Evolutionary conservation across 1,140 invertebrate genomes (phyloP).

Genomic region (Drosophila parvula): DNA sequence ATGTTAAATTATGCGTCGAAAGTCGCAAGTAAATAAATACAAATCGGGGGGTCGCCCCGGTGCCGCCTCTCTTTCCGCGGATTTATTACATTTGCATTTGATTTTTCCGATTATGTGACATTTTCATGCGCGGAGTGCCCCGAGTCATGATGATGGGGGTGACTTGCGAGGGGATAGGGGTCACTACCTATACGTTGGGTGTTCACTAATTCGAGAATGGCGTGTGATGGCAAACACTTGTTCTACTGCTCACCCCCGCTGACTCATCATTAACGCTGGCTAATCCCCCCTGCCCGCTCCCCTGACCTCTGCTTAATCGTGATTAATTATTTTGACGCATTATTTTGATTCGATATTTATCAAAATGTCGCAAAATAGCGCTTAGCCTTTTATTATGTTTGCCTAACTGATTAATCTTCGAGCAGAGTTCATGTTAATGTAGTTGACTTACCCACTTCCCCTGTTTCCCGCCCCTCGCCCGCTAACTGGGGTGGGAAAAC

Average conservation of each 20-base stretch:
- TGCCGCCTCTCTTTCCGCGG: slow-evolving; percentile 50
- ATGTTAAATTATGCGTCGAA: slow-evolving; percentile 70
- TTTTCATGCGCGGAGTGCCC: slow-evolving; percentile 52
- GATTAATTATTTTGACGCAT: slow-evolving; percentile 80
- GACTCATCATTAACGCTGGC: slow-evolving; percentile 59
- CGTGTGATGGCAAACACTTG: slow-evolving; percentile 76
- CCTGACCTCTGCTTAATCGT: slow-evolving; percentile 63
- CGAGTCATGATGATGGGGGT: slow-evolving; percentile 46
- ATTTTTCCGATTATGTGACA: slow-evolving; percentile 67
- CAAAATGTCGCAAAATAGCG: slow-evolving; percentile 75
- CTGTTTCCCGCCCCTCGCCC: slow-evolving; percentile 1
- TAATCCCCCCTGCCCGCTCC: slow-evolving; percentile 47
- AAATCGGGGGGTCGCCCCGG: slow-evolving; percentile 36
- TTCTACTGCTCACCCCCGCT: slow-evolving; percentile 45
- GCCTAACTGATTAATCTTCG: slow-evolving; percentile 73
- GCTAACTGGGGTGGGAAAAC: slow-evolving; percentile 19
- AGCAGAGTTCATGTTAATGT: slow-evolving; percentile 20
- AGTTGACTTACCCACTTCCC: slow-evolving; percentile 18
- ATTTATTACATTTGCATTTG: slow-evolving; percentile 76
- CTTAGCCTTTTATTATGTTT: slow-evolving; percentile 81
- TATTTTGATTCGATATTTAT: slow-evolving; percentile 82
- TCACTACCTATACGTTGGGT: not conserved
- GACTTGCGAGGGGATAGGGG: slow-evolving; percentile 29
- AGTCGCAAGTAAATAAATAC: slow-evolving; percentile 66
- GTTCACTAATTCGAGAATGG: slow-evolving; percentile 73